Evolutionary conservation across 2,797 vertebrate genomes (phyloP), one percentile per base, ranked within the genome.

Genomic region (Anniella stebbinsi): DNA sequence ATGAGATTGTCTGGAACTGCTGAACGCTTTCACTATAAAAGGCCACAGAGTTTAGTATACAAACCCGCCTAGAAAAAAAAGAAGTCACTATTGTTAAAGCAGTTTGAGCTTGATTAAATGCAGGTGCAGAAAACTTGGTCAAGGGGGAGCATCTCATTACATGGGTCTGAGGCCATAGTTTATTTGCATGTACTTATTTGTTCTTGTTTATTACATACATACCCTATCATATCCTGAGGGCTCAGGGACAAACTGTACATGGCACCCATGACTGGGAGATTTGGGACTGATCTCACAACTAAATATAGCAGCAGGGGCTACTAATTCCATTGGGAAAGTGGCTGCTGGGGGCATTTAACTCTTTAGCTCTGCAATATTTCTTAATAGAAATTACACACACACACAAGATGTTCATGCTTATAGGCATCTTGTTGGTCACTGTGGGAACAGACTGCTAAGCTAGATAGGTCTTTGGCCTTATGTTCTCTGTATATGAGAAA

Each of bases 1-100:
- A 0, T 78, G 88, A 96, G 90, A 81, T 91, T 94, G 87, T 88
- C 75, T 92, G 88, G 90, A 90, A 66, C 63, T 69, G 70, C 88
- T 88, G 77, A 88, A 87, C 25, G 1, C 48, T 1, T 0, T 0
- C 11, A 69, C 90, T 77, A 87, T 0, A 2, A 77, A 0, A 0
- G 3, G 91, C 51, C 66, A 36, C 2, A 0, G 1, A 0, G 11
- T 8, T 5, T 0, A 1, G 0, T 1, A 3, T 36, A 0, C 0
- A 23, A 87, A 8, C 0, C 1, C 21, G 0, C 2, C 30, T 93
- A 30, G 88, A 45, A 45, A 23, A 72, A 17, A 80, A 25, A 82
- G 72, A 0, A 0, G 36, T 69, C 23, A 60, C 86, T 2, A 0
- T 2, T 0, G 0, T 0, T 0, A 2, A 8, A 80, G 0, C 4